phyloP scores from a whole-genome alignment of 2,797 vertebrate species.

The Falco novaeseelandiae region DNA sequence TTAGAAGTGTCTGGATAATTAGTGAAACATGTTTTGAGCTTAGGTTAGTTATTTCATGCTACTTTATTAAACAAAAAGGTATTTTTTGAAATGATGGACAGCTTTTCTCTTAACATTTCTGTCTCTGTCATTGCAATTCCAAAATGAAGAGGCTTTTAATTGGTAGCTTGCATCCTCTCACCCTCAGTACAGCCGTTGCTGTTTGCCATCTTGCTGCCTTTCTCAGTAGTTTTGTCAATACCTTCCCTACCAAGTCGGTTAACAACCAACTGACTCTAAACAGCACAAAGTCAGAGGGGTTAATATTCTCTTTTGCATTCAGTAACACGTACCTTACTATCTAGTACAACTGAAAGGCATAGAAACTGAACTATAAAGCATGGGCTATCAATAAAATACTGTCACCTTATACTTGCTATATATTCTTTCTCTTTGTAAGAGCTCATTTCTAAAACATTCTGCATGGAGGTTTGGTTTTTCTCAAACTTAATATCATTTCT shows the following conservation, averaged over 20 bases:
- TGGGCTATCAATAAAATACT: neutral
- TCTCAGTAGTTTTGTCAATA: neutral
- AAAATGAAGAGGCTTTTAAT: neutral
- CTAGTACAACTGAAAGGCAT: neutral
- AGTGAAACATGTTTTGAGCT: neutral
- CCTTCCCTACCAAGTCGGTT: neutral
- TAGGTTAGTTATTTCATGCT: neutral
- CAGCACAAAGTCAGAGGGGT: neutral
- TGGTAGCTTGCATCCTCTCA: neutral
- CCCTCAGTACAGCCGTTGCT: neutral
- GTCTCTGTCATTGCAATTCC: neutral
- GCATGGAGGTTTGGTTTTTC: neutral
- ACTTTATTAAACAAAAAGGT: neutral
- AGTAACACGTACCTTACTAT: neutral
- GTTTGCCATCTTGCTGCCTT: neutral
- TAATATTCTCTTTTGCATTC: slow-evolving; percentile 5
- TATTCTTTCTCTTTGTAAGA: neutral
- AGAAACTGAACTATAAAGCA: neutral
- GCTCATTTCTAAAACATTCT: neutral
- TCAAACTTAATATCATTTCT: slow-evolving; percentile 1
- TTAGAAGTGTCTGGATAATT: neutral
- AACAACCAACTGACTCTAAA: neutral
- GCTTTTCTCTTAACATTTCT: neutral
- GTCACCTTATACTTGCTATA: neutral
- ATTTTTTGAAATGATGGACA: neutral